phyloP scores from a whole-genome alignment of 1,140 invertebrate species.

The Venturia canescens region DNA sequence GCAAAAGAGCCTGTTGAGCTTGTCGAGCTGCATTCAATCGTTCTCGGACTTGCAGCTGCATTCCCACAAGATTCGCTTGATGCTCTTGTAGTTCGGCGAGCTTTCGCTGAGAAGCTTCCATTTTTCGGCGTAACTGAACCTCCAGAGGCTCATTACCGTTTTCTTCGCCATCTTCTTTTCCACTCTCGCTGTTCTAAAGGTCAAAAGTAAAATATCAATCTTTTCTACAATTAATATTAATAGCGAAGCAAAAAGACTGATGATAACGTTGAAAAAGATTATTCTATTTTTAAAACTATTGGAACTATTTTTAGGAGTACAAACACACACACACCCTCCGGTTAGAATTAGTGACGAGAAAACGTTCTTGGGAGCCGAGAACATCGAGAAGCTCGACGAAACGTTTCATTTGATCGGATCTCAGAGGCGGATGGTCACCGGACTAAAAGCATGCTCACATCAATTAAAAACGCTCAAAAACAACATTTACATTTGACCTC shows the following conservation, averaged over 20 bases:
- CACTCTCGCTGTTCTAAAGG: conserved; percentile 64
- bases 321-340: conserved; percentile 51
- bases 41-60: conserved; percentile 69
- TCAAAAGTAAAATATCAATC: conserved; percentile 21
- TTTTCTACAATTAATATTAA: no score
- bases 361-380: conserved; percentile 53
- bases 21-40: conserved; percentile 70
- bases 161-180: conserved; percentile 59
- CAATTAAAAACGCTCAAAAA: conserved; percentile 44
- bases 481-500: not conserved
- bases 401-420: conserved; percentile 52
- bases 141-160: conserved; percentile 58
- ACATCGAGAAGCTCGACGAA: conserved; percentile 56
- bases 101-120: conserved; percentile 73
- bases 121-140: conserved; percentile 66
- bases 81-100: conserved; percentile 70
- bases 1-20: conserved; percentile 64
- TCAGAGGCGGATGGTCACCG: conserved; percentile 40
- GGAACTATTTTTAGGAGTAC: no score
- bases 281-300: no score
- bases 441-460: conserved; percentile 53
- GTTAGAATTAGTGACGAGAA: conserved; percentile 50
- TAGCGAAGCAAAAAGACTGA: not conserved
- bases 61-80: conserved; percentile 68
- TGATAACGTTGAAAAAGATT: not conserved